Percentiles rank a stretch among this genome's conserved stretches.
phyloP scores from a whole-genome alignment of 2,888 invertebrate species.

The Habroteleia sp. region DNA sequence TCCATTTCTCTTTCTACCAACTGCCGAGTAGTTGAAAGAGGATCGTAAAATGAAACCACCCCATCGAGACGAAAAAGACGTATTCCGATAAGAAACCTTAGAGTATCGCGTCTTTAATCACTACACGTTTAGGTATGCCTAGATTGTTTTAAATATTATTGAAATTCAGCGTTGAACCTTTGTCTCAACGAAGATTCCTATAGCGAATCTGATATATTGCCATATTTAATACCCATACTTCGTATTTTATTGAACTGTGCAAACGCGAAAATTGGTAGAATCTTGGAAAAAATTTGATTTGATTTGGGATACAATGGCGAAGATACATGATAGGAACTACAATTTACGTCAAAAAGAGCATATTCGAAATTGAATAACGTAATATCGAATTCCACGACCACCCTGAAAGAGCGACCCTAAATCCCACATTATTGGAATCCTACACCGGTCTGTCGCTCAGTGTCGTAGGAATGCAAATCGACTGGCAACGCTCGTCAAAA shows the following conservation, averaged over 20 bases:
- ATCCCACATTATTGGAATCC: constrained; percentile 74
- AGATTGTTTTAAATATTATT: constrained; percentile 25
- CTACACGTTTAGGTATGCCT: constrained; percentile 11
- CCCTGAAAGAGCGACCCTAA: constrained; percentile 66
- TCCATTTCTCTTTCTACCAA: constrained; percentile 67
- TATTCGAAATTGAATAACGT: constrained; percentile 74
- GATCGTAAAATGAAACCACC: constrained; percentile 77
- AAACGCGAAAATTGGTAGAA: constrained; percentile 31
- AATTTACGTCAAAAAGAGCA: constrained; percentile 66
- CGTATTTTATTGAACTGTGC: constrained; percentile 13
- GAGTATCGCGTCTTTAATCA: constrained; percentile 57
- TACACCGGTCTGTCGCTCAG: constrained; percentile 65
- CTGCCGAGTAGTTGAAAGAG: constrained; percentile 73
- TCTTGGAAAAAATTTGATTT: constrained; percentile 43
- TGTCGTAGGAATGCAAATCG: constrained; percentile 71
- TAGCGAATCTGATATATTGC: no score
- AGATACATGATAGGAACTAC: constrained; percentile 52
- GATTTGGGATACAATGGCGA: constrained; percentile 38
- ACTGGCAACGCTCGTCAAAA: constrained; percentile 66
- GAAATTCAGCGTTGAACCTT: constrained; percentile 14
- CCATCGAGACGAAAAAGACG: constrained; percentile 73
- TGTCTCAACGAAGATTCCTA: background rate
- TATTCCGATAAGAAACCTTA: constrained; percentile 70
- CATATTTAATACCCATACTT: background rate
- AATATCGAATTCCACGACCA: constrained; percentile 76